Conservation (phyloP, 2,797 vertebrate species). For the Labeo calbasu region DNA sequence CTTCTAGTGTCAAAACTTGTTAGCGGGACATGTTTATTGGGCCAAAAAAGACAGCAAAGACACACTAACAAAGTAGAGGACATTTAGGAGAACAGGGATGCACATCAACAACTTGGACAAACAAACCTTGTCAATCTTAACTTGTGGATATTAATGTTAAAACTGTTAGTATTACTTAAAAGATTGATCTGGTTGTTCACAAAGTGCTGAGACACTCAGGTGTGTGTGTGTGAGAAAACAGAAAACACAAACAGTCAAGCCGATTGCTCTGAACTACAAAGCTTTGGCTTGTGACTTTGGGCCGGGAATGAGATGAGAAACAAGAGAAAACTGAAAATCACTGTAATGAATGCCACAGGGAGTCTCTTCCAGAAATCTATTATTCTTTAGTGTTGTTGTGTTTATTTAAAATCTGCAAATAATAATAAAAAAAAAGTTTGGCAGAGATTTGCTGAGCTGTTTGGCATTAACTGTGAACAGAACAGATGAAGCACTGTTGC, state of each 20-base stretch:
- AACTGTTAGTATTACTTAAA: not conserved
- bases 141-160: not conserved
- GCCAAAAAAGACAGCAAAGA: conserved; percentile 58
- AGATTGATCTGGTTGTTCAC: not conserved
- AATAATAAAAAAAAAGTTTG: conserved; percentile 1
- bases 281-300: conserved; percentile 24
- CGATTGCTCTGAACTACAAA: conserved; percentile 23
- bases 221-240: not conserved
- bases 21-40: conserved; percentile 72
- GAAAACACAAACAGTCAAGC: not conserved
- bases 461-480: conserved; percentile 25
- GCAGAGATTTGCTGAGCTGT: not conserved
- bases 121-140: not conserved
- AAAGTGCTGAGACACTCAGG: conserved; percentile 2
- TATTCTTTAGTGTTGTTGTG: conserved; percentile 10
- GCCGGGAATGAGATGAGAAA: conserved; percentile 34
- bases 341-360: conserved; percentile 49
- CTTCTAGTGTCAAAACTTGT: conserved; percentile 71
- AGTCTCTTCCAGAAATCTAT: conserved; percentile 30
- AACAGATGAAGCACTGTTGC: conserved; percentile 65
- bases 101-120: not conserved
- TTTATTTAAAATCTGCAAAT: conserved; percentile 37
- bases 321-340: conserved; percentile 25
- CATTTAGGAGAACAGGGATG: conserved; percentile 30
- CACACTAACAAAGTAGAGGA: conserved; percentile 18